phyloP scores from a whole-genome alignment of 53 echinoderm and acorn worm species.

The Arbacia lixula region DNA sequence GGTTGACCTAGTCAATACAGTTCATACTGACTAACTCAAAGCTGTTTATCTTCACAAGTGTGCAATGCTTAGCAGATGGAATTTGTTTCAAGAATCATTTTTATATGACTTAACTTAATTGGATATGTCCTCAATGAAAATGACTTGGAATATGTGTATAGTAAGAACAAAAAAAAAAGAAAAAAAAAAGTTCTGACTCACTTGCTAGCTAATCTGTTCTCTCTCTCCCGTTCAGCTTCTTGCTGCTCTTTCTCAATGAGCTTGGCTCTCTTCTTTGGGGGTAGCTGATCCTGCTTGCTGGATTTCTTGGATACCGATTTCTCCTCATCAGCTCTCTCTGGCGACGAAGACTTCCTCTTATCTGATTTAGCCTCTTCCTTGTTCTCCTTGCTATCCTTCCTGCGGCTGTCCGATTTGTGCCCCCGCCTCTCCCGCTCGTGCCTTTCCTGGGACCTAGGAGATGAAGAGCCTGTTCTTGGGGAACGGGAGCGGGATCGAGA shows the following conservation, averaged over 20 bases:
- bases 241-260: conserved; percentile 51
- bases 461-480: conserved; percentile 60
- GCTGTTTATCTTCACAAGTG: too few relatives aligned
- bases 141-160: too few relatives aligned
- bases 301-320: conserved; percentile 31
- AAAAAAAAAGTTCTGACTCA: too few relatives aligned
- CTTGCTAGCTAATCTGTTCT: conserved; percentile 7
- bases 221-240: conserved; percentile 37
- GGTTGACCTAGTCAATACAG: too few relatives aligned
- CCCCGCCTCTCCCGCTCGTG: conserved; percentile 58
- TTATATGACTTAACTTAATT: too few relatives aligned
- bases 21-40: too few relatives aligned
- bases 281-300: conserved; percentile 39
- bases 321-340: conserved; percentile 38
- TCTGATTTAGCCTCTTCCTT: conserved; percentile 48
- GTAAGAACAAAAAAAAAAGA: too few relatives aligned
- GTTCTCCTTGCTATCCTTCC: conserved; percentile 60
- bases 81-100: too few relatives aligned
- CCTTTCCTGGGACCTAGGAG: conserved; percentile 36
- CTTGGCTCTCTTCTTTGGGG: conserved; percentile 59
- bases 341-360: conserved; percentile 60
- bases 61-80: too few relatives aligned
- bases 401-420: conserved; percentile 9
- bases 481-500: conserved; percentile 72
- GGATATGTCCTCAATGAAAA: too few relatives aligned